These are phyloP conservation scores for Regulus satrapa DNA, from an alignment of 2,113 vertebrate species.

Conservation along the genomic window DNA sequence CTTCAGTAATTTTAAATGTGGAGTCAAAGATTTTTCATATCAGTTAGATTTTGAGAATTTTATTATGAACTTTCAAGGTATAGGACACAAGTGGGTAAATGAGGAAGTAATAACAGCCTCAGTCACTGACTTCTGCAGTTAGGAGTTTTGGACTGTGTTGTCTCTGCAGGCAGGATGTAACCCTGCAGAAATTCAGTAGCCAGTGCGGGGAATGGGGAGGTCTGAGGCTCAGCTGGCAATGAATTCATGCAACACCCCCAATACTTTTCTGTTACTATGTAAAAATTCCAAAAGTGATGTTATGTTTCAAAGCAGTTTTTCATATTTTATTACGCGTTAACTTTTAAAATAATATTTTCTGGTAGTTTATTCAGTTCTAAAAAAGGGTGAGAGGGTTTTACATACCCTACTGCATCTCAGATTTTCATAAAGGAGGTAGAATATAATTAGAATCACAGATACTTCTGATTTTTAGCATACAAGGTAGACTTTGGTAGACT, in stretches of 20 bases:
- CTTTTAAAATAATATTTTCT: background rate
- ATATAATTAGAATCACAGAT: background rate
- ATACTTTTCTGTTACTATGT: background rate
- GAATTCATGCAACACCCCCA: background rate
- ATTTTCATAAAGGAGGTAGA: background rate
- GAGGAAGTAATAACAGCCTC: background rate
- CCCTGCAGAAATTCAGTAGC: background rate
- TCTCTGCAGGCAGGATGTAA: background rate
- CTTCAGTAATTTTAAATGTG: background rate
- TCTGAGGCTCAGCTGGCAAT: background rate
- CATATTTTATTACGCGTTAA: background rate
- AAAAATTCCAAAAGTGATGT: background rate
- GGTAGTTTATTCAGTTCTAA: background rate
- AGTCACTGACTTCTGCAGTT: background rate
- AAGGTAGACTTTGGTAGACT: background rate
- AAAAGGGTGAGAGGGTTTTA: background rate
- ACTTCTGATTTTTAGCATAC: background rate
- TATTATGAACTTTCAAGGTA: background rate
- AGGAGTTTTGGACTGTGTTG: background rate
- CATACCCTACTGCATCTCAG: background rate
- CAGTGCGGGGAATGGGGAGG: rapidly evolving
- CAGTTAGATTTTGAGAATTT: background rate
- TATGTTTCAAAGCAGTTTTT: background rate
- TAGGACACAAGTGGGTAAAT: background rate
- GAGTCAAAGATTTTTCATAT: background rate